A percentile compares a stretch with the other conserved stretches of the same genome.
These are phyloP conservation scores for Sinonovacula constricta DNA, from an alignment of 1,140 invertebrate genomes.

Conservation along the genomic window DNA sequence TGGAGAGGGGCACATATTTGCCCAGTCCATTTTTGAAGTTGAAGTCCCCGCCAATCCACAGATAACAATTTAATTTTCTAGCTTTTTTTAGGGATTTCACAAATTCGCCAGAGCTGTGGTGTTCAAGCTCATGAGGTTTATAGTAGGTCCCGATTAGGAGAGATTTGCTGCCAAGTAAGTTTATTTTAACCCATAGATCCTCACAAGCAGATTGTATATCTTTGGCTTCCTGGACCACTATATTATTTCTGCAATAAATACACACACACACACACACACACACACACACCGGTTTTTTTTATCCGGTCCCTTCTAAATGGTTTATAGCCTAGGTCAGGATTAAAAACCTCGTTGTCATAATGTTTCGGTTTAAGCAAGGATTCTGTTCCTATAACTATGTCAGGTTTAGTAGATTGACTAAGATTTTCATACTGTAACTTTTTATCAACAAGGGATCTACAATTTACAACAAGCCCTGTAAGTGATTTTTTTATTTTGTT, in stretches of 20 bases:
- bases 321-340: conserved; percentile 33
- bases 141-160: conserved; percentile 12
- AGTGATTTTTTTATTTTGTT: conserved; percentile 27
- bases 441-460: conserved; percentile 33
- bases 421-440: conserved; percentile 25
- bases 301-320: conserved; percentile 13
- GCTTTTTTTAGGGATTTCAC: too few species aligned
- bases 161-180: too few species aligned
- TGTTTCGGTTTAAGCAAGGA: conserved; percentile 35
- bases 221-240: too few species aligned
- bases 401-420: conserved; percentile 2
- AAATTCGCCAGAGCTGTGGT: conserved; percentile 13
- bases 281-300: too few species aligned
- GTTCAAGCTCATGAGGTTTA: conserved; percentile 22
- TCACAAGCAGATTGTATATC: too few species aligned
- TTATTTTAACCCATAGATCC: too few species aligned
- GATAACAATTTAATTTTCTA: too few species aligned
- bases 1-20: too few species aligned
- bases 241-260: too few species aligned
- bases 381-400: conserved; percentile 21
- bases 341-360: conserved; percentile 21
- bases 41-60: too few species aligned
- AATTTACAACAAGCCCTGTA: conserved; percentile 19
- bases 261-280: too few species aligned
- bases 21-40: too few species aligned